Percentiles rank a stretch among this genome's conserved stretches.
These are phyloP conservation scores for Cebidichthys violaceus DNA, from an alignment of 2,113 vertebrate species.

Conservation along the genomic window DNA sequence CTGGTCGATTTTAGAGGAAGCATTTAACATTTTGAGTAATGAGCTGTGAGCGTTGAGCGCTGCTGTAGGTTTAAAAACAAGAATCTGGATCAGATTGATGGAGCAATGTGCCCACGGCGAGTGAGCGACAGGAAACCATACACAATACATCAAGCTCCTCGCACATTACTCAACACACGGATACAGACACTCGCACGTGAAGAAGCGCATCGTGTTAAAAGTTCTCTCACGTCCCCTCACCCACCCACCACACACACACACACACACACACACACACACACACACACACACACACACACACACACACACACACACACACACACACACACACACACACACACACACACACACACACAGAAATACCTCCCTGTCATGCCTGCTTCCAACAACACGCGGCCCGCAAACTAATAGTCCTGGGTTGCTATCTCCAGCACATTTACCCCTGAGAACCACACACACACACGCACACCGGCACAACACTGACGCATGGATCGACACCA, in stretches of 20 bases:
- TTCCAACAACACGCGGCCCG: slow-evolving; percentile 67
- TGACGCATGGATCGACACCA: slow-evolving; percentile 19
- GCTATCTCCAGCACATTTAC: slow-evolving; percentile 65
- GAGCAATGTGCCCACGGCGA: slow-evolving; percentile 1
- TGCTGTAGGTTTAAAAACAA: slow-evolving; percentile 8
- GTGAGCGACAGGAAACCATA: slow-evolving; percentile 11
- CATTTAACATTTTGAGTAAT: slow-evolving; percentile 21
- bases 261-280: neutral
- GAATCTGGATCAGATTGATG: neutral
- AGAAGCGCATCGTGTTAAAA: slow-evolving; percentile 2
- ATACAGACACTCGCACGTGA: neutral
- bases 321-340: slow-evolving; percentile 6
- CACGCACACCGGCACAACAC: slow-evolving; percentile 37
- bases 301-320: neutral
- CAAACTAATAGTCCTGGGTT: slow-evolving; percentile 68
- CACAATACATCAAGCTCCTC: slow-evolving; percentile 13
- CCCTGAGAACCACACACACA: slow-evolving; percentile 37
- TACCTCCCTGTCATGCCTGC: slow-evolving; percentile 63
- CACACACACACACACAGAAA: no score
- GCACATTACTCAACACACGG: neutral
- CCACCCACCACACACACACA: neutral
- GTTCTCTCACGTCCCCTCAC: neutral
- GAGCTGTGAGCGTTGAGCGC: slow-evolving; percentile 26
- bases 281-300: slow-evolving; percentile 2
- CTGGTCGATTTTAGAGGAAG: slow-evolving; percentile 4